Percentiles rank a stretch among this genome's conserved stretches.
These are phyloP conservation scores for Panagrolaimus sp. DNA, from an alignment of 1,140 invertebrate species.

Conservation along the genomic window DNA sequence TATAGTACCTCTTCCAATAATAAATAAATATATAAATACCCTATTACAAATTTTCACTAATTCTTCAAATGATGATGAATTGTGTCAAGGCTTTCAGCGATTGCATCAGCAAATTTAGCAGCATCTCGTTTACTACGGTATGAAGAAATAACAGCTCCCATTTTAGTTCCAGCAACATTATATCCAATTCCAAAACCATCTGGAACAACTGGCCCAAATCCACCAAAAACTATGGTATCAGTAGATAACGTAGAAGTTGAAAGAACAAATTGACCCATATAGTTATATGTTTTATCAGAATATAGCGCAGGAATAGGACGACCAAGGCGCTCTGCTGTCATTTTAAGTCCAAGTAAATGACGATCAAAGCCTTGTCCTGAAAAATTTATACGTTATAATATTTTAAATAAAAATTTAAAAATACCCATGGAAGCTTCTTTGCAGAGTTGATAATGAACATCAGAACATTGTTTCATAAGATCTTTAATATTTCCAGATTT, in stretches of 20 bases:
- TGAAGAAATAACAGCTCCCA: constrained; percentile 56
- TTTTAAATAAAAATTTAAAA: constrained; percentile 14
- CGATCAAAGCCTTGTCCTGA: constrained; percentile 86
- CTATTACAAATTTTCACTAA: not conserved
- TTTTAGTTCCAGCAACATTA: constrained; percentile 48
- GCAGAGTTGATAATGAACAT: constrained; percentile 72
- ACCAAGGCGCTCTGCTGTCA: constrained; percentile 65
- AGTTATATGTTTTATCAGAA: constrained; percentile 72
- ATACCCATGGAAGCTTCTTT: constrained; percentile 91
- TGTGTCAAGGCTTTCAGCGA: not conserved
- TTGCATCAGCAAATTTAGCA: not conserved
- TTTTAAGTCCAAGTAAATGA: constrained; percentile 79
- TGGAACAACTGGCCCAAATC: constrained; percentile 82
- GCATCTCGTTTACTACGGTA: constrained; percentile 16
- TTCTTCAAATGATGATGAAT: constrained; percentile 7
- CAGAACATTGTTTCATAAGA: constrained; percentile 76
- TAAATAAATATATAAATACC: not conserved
- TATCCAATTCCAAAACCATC: constrained; percentile 78
- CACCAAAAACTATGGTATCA: constrained; percentile 75
- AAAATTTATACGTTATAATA: constrained; percentile 13
- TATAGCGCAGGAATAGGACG: constrained; percentile 68
- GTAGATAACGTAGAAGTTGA: constrained; percentile 88
- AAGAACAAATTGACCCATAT: constrained; percentile 82
- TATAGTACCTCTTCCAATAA: not conserved
- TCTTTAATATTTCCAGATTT: constrained; percentile 66